Base-by-base conservation (phyloP, 2,113 vertebrate genomes). In the Centropristis striata region DNA sequence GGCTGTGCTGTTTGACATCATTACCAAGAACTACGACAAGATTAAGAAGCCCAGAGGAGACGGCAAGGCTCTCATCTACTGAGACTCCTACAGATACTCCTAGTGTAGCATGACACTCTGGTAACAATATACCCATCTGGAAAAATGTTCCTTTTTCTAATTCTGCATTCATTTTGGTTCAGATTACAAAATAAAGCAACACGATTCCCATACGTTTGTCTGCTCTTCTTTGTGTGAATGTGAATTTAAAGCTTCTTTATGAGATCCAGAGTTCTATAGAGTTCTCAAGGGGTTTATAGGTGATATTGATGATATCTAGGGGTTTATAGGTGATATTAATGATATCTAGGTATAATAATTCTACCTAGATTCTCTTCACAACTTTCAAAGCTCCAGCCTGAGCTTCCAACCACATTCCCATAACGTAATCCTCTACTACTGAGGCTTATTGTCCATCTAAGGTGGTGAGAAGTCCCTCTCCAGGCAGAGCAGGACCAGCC, bases 1-100 rank as follows among this genome's bases (percentile, higher is more conserved):
- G 97, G 96, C 97, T 20, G 94, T 96, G 58, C 89, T 97, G 72
- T 96, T 96, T 57, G 97, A 98, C 90, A 93, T 96, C 84, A 95
- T 97, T 87, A 95, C 75, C 91, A 98, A 98, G 94, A 98, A 98
- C 89, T 96, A 95, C 0, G 95, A 96, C 92, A 98, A 98, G 90
- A 97, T 98, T 69, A 97, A 96, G 93, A 97, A 95, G 90, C 96
- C 97, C 46, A 95, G 95, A 73, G 97, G 97, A 87, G 96, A 97
- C 46, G 95, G 94, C 66, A 98, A 97, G 72, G 96, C 96, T 18
- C 96, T 97, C 83, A 96, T 98, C 92, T 98, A 97, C 90, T 98
- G 89, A 97, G 74, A 25, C 64, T 55, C 47, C 63, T 7, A 36
- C 71, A 54, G 71, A 85, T 75, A 88, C 90, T 90, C 58, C 58